Base-by-base conservation (phyloP, 37 sponge, comb jelly and placozoan genomes). In the Oscarella lobularis region DNA sequence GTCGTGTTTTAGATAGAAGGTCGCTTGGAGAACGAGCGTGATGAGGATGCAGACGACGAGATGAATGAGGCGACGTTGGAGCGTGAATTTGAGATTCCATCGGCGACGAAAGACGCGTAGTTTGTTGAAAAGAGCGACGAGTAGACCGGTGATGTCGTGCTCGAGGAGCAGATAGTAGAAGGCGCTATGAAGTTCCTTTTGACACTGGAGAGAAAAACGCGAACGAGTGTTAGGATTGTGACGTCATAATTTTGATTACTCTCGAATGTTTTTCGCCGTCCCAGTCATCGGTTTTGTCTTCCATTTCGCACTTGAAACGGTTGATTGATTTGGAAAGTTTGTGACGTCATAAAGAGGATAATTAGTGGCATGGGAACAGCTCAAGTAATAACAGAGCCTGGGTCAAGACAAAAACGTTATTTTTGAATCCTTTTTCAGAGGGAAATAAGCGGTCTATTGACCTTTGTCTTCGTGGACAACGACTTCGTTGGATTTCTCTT, bases 11-110 rank as follows among this genome's bases (percentile, higher is more conserved):
- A 48, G 14, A 20, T 48, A 20, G 20, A 48, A 48, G 60, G 60
- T 27, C 9, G 60, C 60, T 48, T 48, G 60, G 20, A 48, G 9
- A 48, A 20, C 20, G 20, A 48, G 20, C 9, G 60, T 48, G 20
- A 48, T 20, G 60, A 48, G 60, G 60, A 48, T 48, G 20, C 60
- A 48, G 60, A 48, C 20, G 20, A 48, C 20, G 20, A 48, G 9
- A 20, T 48, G 60, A 48, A 48, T 20, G 60, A 48, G 60, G 9
- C 60, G 60, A 48, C 60, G 60, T 48, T 48, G 14, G 60, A 48
- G 60, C 9, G 60, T 48, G 60, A 48, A 48, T 48, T 48, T 48
- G 60, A 48, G 60, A 48, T 48, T 48, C 60, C 60, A 48, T 20
- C 20, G 9, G 9, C 20, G 60, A 27, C 60, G 9, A 20, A 48